Percentiles rank a stretch among this genome's conserved stretches.
phyloP scores from a whole-genome alignment of 1,140 invertebrate genomes.

The Platyura marginata region DNA sequence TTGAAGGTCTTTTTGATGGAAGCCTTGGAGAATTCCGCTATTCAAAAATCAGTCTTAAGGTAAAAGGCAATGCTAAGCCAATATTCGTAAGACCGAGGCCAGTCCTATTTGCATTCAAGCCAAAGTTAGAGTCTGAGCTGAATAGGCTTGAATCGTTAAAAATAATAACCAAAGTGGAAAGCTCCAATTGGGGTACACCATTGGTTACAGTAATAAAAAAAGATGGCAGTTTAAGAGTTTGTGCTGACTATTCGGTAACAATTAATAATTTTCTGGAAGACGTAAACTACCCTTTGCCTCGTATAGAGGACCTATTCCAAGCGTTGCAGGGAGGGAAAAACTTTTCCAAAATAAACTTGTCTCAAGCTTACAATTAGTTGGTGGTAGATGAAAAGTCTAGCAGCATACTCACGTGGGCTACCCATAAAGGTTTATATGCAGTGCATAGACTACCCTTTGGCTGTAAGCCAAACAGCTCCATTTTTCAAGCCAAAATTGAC shows the following conservation, averaged over 20 bases:
- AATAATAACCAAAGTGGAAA: conserved; percentile 7
- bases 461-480: no score
- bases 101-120: conserved; percentile 11
- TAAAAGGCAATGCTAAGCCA: conserved; percentile 7
- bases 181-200: conserved; percentile 8
- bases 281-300: conserved; percentile 17
- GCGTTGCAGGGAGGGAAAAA: conserved; percentile 9
- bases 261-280: conserved; percentile 18
- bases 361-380: conserved; percentile 16
- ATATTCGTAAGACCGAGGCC: conserved; percentile 12
- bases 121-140: conserved; percentile 11
- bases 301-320: conserved; percentile 15
- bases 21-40: no score
- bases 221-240: conserved; percentile 8
- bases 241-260: conserved; percentile 23
- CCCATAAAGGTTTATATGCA: conserved; percentile 9
- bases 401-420: conserved; percentile 10
- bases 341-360: conserved; percentile 17
- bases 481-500: no score
- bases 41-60: no score
- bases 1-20: no score
- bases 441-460: conserved; percentile 9
- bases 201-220: conserved; percentile 10
- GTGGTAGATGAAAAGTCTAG: conserved; percentile 12
- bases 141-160: conserved; percentile 6